Base-by-base conservation (phyloP, 2,888 invertebrate genomes). In the Ramazzottius varieornatus region DNA sequence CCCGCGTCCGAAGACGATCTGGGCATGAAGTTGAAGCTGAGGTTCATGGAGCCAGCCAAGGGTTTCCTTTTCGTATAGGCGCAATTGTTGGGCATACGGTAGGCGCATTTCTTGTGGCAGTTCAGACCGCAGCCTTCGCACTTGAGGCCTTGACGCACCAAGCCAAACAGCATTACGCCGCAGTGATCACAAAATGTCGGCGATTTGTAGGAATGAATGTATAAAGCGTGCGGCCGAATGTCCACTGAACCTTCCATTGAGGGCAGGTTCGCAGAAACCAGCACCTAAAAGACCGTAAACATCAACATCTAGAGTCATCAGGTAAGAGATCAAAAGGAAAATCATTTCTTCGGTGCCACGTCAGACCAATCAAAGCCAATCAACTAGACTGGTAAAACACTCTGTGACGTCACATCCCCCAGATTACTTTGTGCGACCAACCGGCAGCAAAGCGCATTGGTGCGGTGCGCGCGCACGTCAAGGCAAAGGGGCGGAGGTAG, bases 131-230 rank as follows among this genome's bases (percentile, higher is more conserved):
- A 98, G 70, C 93, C 94, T 82, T 96, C 93, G 79, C 98, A 98
- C 79, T 98, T 96, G 71, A 98, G 84, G 68, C 98, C 98, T 80
- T 98, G 98, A 66, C 93, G 83, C 68, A 96, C 93, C 69, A 98
- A 82, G 1, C 98, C 98, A 79, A 96, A 96, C 34, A 98, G 83
- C 91, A 98, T 93, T 79, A 96, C 96, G 46, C 96, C 96, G 79
- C 98, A 98, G 80, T 93, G 94, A 82, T 98, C 96, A 80, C 96
- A 98, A 82, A 98, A 98, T 69, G 98, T 94, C 68, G 98, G 98
- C 70, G 89, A 86, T 81, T 93, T 94, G 80, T 96, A 98, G 33
- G 94, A 94, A 81, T 98, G 96, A 70, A 98, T 93, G 70, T 85
- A 84, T 66, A 98, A 83, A 70, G 88, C 84, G 80, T 98, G 96